These are phyloP conservation scores for Drosophila siamana DNA, from an alignment of 2,888 invertebrate genomes.

Conservation along the genomic window DNA sequence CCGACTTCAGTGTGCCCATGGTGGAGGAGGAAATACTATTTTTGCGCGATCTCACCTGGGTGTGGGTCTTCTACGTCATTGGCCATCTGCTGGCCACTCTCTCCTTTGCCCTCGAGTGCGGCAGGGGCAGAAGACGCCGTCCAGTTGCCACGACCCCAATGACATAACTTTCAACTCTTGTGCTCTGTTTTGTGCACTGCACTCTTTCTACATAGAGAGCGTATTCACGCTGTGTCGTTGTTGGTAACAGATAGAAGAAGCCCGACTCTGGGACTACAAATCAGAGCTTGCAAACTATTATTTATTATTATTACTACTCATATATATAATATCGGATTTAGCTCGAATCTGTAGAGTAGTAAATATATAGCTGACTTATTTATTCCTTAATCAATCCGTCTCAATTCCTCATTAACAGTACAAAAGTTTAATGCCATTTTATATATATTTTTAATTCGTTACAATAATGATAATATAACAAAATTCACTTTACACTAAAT, in stretches of 20 bases:
- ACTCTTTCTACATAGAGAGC: background rate
- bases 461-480: no score
- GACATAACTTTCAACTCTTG: background rate
- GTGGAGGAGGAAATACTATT: background rate
- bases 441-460: no score
- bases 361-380: no score
- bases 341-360: no score
- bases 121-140: background rate
- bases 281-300: no score
- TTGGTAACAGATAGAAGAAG: background rate
- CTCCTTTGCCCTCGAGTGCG: slow-evolving; percentile 42
- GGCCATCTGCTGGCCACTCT: slow-evolving; percentile 18
- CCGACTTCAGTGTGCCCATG: slow-evolving; percentile 40
- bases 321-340: no score
- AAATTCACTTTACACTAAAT: no score
- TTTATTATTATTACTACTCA: no score
- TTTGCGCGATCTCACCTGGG: slow-evolving; percentile 43
- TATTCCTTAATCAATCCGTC: no score
- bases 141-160: background rate
- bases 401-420: no score
- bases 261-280: no score
- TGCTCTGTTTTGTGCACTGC: background rate
- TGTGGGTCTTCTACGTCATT: slow-evolving; percentile 30
- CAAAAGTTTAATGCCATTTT: no score
- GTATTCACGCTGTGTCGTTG: background rate